Base-by-base conservation (phyloP, 1,140 invertebrate genomes). In the Maconellicoccus hirsutus region DNA sequence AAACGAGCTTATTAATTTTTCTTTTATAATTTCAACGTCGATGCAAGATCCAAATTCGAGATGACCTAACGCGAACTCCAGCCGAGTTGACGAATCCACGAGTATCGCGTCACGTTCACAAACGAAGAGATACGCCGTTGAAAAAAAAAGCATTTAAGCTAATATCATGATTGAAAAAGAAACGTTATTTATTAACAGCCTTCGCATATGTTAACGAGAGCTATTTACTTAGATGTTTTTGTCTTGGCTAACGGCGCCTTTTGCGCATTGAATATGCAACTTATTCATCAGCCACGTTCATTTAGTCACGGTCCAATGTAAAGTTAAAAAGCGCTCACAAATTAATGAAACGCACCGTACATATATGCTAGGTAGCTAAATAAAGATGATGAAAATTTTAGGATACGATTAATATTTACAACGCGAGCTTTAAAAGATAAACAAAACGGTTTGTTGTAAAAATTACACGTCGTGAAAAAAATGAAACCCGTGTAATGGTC, bases 261-360 rank as follows among this genome's bases (percentile, higher is more conserved):
- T 52, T 52, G n/a, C 42, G 42, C n/a, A 52, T 52, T 52, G 42
- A 52, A 52, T 52, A 52, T 52, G 42, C 42, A 52, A 52, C 42
- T 52, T 52, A 52, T 52, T 52, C 42, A 52, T 52, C 42, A 52
- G 42, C 2, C n/a, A 52, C 42, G 16, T 52, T 52, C 12, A 19
- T 52, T 52, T 52, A 52, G 42, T 52, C 42, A 19, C 42, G 12
- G 42, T 3, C 42, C 42, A 16, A 6, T 52, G 42, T 52, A 52
- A 52, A 52, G 42, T 52, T 52, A 52, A 14, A 52, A 52, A 19
- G 16, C 42, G 42, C 42, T 52, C 42, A 19, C 42, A 52, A 52
- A 52, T 52, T 52, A 52, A 52, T 52, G 42, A 52, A 52, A 52
- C 42, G n/a, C 42, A 52, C n/a, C 6, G 42, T 52, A 52, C 42